Evolutionary conservation across 2,797 vertebrate species (phyloP).

Genomic region (Acipenser oxyrinchus): DNA sequence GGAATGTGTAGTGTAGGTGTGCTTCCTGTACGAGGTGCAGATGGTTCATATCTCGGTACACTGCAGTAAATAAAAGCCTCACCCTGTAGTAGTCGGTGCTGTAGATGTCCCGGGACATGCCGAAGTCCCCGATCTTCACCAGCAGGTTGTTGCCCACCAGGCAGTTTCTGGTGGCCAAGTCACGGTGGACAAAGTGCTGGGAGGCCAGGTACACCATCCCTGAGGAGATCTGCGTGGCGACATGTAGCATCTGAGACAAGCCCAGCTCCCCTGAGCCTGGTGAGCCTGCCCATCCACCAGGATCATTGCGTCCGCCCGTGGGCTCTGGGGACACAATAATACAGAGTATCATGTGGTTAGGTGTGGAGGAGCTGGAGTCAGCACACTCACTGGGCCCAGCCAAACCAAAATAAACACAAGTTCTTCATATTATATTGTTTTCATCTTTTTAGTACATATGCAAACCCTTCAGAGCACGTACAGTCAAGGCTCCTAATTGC

Average conservation of each 20-base stretch:
- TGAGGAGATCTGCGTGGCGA: slow-evolving; percentile 89
- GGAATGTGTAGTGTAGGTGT: too few species aligned
- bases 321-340: slow-evolving; percentile 57
- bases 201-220: slow-evolving; percentile 96
- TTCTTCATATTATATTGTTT: too few species aligned
- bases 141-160: slow-evolving; percentile 91
- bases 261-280: slow-evolving; percentile 87
- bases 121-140: slow-evolving; percentile 98
- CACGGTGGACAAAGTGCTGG: slow-evolving; percentile 96
- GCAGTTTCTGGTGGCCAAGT: slow-evolving; percentile 96
- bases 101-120: slow-evolving; percentile 98
- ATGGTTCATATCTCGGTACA: too few species aligned
- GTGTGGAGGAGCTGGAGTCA: too few species aligned
- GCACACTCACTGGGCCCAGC: too few species aligned
- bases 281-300: slow-evolving; percentile 91
- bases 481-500: too few species aligned
- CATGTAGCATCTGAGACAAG: slow-evolving; percentile 94
- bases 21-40: too few species aligned
- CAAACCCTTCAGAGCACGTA: too few species aligned
- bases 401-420: too few species aligned
- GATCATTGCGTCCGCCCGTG: slow-evolving; percentile 93
- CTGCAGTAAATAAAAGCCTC: slow-evolving; percentile 39
- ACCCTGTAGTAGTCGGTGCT: slow-evolving; percentile 99
- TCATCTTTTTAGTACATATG: too few species aligned
- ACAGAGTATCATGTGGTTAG: too few species aligned